Evolutionary conservation across 2,888 invertebrate genomes (phyloP), one percentile per base, ranked within the genome.

Genomic region (Xylota segnis): DNA sequence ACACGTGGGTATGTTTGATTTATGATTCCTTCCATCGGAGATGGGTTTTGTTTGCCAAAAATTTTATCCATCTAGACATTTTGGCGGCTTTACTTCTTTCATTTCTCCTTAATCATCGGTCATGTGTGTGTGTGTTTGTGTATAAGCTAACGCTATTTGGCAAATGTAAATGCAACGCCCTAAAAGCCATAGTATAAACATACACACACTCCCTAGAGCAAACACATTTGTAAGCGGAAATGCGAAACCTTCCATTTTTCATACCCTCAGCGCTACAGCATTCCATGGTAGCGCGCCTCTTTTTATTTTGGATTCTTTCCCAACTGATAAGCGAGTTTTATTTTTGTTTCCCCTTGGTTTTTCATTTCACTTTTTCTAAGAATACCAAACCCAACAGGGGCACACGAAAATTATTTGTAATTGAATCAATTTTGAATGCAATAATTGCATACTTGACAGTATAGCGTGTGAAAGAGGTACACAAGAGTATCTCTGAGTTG

Each of bases 141-240:
- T 23, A 23, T 23, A 23, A 23, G 23, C 23, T 23, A 23, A 23
- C 23, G 23, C 23, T 70, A 56, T 54, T 78, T 78, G 71, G 63
- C 78, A 78, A 78, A 71, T 29, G 45, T 47, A 71, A 78, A 56
- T 78, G 78, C 78, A 78, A 27, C 56, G 52, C 61, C 77, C 77
- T 47, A 45, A 23, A 40, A 18, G 43, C 23, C 32, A 9, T 58
- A 18, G 32, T 59, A 71, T 47, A 45, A 47, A 47, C 58, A 23
- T 50, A 50, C 23, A 47, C 10, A 52, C 23, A 40, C 58, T 29
- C 71, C 9, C 59, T 12, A 58, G 32, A 12, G 43, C 63, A 71
- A 71, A 47, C 45, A 63, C 54, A 77, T 70, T 77, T 61, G 70
- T 54, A 54, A 71, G 54, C 56, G 71, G 63, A 71, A 78, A 78